Conservation (phyloP, 2,113 vertebrate genomes). For the Ailuropoda melanoleuca region DNA sequence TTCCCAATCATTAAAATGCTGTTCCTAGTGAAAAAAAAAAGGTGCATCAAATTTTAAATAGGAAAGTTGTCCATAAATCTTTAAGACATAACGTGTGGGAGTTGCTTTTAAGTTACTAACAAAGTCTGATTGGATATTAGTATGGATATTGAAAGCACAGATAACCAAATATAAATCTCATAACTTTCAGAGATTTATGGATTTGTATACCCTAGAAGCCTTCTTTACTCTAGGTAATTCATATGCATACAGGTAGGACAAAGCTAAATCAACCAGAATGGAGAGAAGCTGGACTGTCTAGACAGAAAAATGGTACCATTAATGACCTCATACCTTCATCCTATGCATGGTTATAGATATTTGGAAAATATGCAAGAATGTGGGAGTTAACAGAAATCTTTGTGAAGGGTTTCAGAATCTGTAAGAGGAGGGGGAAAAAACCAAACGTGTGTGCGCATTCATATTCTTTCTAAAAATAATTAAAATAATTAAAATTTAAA, state of each 20-base stretch:
- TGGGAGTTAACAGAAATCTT: background rate
- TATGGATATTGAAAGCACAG: background rate
- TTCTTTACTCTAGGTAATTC: background rate
- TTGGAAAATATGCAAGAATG: background rate
- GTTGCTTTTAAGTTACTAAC: background rate
- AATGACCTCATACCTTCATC: rapidly evolving
- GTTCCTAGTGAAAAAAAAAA: constrained; percentile 10
- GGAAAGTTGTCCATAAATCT: background rate
- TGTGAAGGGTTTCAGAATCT: background rate
- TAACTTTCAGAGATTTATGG: background rate
- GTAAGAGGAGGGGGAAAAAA: background rate
- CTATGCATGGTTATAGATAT: rapidly evolving
- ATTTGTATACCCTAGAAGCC: background rate
- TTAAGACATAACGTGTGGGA: background rate
- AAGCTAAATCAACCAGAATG: background rate
- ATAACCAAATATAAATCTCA: background rate
- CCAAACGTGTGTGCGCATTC: background rate
- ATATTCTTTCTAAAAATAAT: background rate
- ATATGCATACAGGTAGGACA: too few relatives aligned
- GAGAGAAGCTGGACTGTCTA: background rate
- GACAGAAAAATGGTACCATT: background rate
- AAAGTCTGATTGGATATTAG: background rate
- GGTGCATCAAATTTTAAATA: background rate
- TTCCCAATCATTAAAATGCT: background rate
- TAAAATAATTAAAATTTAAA: background rate